Percentiles rank a stretch among this genome's conserved stretches.
Evolutionary conservation across 2,888 invertebrate species (phyloP).

Genomic region (Pachliopta kotzebuea): DNA sequence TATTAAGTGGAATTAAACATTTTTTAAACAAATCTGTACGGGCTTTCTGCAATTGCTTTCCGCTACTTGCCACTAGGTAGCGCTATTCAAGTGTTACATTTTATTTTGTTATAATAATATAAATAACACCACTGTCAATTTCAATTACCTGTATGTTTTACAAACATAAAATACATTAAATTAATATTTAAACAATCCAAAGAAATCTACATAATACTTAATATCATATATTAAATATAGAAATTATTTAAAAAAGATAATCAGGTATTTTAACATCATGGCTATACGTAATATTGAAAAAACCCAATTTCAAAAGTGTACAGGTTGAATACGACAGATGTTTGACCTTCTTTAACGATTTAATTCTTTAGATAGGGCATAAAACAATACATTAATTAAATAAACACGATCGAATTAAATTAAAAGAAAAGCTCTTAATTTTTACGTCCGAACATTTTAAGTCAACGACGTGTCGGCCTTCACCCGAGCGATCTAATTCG

Average conservation of each 20-base stretch:
- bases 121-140: no score
- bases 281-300: background rate
- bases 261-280: no score
- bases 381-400: constrained; percentile 41
- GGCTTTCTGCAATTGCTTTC: background rate
- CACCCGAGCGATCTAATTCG: constrained; percentile 69
- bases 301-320: background rate
- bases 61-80: constrained; percentile 63
- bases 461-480: constrained; percentile 60
- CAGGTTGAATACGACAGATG: background rate
- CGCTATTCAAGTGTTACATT: constrained; percentile 32
- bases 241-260: no score
- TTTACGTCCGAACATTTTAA: constrained; percentile 66
- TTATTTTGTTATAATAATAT: background rate
- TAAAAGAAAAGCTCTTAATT: constrained; percentile 48
- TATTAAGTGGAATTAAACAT: background rate
- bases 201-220: no score
- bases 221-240: no score
- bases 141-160: no score
- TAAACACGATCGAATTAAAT: constrained; percentile 48
- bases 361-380: background rate
- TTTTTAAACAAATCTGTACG: background rate
- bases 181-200: no score
- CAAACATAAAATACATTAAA: no score
- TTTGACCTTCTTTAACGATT: background rate